A percentile compares a stretch with the other conserved stretches of the same genome.
These are phyloP conservation scores for Pitta sordida DNA, from an alignment of 2,113 vertebrate genomes.

Conservation along the genomic window DNA sequence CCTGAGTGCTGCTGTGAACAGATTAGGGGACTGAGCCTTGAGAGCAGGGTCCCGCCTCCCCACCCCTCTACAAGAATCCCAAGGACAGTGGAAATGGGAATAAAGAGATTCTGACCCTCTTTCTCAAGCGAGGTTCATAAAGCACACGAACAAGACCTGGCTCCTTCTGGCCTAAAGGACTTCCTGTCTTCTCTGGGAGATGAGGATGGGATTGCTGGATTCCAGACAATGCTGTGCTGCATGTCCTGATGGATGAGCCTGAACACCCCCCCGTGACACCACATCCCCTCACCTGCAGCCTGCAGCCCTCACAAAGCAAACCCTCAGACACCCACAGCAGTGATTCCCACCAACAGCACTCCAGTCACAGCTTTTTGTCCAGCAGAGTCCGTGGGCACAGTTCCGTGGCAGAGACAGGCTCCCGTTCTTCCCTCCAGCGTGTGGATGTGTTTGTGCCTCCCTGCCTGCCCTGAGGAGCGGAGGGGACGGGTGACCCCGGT, in stretches of 20 bases:
- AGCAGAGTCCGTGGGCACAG: neutral
- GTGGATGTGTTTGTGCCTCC: fast-evolving
- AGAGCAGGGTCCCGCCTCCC: neutral
- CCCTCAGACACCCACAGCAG: neutral
- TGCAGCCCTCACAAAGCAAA: neutral
- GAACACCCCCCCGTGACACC: neutral
- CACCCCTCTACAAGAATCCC: neutral
- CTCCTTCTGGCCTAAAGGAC: neutral
- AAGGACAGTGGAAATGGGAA: neutral
- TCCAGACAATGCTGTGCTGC: neutral
- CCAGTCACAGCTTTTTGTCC: neutral
- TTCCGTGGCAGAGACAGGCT: neutral
- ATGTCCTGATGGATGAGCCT: neutral
- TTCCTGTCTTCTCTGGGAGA: neutral
- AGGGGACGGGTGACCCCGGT: neutral
- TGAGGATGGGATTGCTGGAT: neutral
- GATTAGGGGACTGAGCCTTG: neutral
- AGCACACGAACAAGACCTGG: neutral
- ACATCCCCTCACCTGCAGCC: neutral
- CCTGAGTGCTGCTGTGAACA: neutral
- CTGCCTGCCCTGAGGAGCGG: neutral
- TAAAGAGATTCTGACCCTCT: neutral
- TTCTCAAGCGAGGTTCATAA: neutral
- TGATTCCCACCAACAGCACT: neutral
- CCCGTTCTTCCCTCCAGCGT: neutral